These are phyloP conservation scores for Trididemnum miniatum DNA, from an alignment of 23 tunicate genomes.

Conservation along the genomic window DNA sequence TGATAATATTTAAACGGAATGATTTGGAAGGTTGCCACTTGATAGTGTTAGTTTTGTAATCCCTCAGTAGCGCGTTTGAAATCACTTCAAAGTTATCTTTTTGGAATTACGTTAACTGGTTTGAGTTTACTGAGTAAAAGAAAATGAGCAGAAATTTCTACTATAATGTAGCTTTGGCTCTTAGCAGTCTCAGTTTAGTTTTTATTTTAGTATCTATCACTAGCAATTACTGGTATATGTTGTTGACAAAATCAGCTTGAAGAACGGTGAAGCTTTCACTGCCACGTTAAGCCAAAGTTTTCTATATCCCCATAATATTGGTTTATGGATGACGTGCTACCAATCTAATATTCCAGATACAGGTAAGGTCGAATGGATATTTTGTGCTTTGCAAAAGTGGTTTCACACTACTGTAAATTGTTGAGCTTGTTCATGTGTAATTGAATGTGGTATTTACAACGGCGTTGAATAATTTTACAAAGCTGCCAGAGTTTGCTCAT, in stretches of 20 bases:
- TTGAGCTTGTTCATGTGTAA: no score
- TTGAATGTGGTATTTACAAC: no score
- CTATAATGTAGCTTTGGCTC: not conserved
- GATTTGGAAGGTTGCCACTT: no score
- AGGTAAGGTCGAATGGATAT: no score
- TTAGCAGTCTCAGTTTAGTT: not conserved
- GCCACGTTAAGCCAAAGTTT: not conserved
- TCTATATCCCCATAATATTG: not conserved
- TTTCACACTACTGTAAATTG: no score
- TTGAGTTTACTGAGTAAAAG: not conserved
- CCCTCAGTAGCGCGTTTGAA: no score
- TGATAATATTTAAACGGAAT: no score
- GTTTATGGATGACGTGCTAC: constrained; percentile 52
- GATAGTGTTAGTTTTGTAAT: no score
- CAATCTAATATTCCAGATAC: constrained; percentile 26
- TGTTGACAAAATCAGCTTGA: not conserved
- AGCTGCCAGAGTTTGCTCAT: no score
- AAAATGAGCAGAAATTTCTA: not conserved
- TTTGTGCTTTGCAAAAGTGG: no score
- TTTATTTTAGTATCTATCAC: not conserved
- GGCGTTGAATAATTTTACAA: no score
- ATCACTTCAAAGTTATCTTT: no score
- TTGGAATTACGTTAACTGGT: not conserved
- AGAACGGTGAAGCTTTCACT: not conserved
- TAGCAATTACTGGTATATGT: not conserved